Evolutionary conservation across 2,888 invertebrate genomes (phyloP).

Genomic region (Apocheima hispidaria): DNA sequence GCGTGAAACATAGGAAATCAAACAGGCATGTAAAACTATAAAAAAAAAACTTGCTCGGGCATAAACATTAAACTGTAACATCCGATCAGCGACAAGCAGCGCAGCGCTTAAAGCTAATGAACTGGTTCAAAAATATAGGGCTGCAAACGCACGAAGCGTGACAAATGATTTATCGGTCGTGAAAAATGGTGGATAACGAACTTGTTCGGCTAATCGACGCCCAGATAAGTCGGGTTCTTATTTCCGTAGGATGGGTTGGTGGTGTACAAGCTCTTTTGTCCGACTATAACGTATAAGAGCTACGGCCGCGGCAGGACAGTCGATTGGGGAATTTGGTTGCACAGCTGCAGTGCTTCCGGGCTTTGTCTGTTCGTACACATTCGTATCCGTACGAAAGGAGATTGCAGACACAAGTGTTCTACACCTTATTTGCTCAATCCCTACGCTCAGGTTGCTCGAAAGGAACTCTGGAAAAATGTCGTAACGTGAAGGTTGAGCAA

Average conservation of each 20-base stretch:
- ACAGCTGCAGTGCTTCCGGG: conserved; percentile 77
- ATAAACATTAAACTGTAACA: conserved; percentile 12
- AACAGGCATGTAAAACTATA: not conserved
- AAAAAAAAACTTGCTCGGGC: conserved; percentile 1
- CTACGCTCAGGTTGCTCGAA: conserved; percentile 15
- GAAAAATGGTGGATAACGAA: conserved; percentile 60
- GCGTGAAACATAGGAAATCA: not conserved
- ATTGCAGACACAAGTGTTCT: conserved; percentile 45
- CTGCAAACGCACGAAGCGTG: conserved; percentile 33
- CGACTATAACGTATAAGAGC: conserved; percentile 22
- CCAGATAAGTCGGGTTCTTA: conserved; percentile 51
- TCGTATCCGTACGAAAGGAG: conserved; percentile 21
- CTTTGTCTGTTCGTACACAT: conserved; percentile 43
- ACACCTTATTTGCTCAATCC: conserved; percentile 35
- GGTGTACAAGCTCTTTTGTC: conserved; percentile 25
- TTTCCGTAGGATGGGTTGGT: conserved; percentile 24
- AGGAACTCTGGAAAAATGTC: conserved; percentile 19
- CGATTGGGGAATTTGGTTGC: conserved; percentile 55
- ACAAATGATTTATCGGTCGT: conserved; percentile 61
- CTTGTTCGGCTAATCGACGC: conserved; percentile 52
- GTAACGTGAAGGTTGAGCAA: conserved; percentile 17
- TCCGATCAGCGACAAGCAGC: conserved; percentile 13
- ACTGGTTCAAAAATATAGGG: conserved; percentile 20
- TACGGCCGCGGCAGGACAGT: conserved; percentile 34
- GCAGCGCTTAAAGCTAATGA: conserved; percentile 18